Conservation (phyloP, 2,797 vertebrate species). For the Tiaroga cobitis region DNA sequence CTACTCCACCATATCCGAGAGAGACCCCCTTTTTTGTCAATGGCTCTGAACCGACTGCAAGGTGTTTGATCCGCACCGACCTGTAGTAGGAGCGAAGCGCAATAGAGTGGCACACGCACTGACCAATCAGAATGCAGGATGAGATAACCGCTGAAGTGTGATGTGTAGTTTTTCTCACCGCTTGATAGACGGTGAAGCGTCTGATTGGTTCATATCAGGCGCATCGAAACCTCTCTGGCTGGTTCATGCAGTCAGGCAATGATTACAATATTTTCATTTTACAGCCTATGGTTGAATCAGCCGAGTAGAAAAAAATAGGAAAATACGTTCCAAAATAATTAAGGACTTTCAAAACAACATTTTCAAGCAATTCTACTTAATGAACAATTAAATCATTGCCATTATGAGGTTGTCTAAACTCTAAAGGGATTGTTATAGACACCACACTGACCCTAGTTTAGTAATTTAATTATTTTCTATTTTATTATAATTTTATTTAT, state of each 20-base stretch:
- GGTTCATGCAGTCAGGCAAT: conserved; percentile 14
- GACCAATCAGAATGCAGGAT: conserved; percentile 48
- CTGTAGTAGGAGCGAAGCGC: conserved; percentile 34
- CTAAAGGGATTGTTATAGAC: background rate
- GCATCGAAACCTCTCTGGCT: conserved; percentile 18
- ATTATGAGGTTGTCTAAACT: background rate
- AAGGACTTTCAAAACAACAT: background rate
- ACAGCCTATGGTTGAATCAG: conserved; percentile 9
- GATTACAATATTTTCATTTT: conserved; percentile 36
- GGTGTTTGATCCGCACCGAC: conserved; percentile 56
- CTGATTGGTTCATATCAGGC: conserved; percentile 43
- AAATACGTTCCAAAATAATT: conserved; percentile 1
- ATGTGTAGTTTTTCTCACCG: conserved; percentile 22
- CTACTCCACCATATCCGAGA: conserved; percentile 55
- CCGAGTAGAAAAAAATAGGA: background rate
- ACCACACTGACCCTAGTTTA: background rate
- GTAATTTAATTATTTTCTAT: background rate
- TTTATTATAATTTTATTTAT: background rate
- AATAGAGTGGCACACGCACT: conserved; percentile 7
- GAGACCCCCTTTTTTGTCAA: conserved; percentile 53
- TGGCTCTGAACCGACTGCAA: conserved; percentile 59
- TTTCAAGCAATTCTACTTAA: background rate
- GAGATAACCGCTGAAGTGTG: background rate
- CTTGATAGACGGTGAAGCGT: conserved; percentile 5
- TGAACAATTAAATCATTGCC: background rate